Evolutionary conservation across 2,797 vertebrate genomes (phyloP).

Genomic region (Dendrocincla tyrannina): DNA sequence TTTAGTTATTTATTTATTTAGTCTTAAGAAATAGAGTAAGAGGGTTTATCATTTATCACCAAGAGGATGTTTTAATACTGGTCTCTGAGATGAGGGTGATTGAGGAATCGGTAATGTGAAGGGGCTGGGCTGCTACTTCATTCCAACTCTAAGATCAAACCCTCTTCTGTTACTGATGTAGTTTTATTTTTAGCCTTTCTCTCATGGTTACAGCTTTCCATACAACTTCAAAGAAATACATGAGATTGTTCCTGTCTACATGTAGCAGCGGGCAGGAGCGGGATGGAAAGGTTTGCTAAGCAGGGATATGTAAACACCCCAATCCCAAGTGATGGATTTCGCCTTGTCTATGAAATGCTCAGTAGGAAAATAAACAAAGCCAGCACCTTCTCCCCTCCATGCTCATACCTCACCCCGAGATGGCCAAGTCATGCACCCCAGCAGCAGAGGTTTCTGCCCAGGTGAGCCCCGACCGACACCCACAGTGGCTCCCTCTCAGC

Average conservation of each 20-base stretch:
- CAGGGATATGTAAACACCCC: neutral
- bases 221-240: constrained; percentile 3
- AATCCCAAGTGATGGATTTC: neutral
- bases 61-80: neutral
- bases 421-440: neutral
- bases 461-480: neutral
- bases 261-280: neutral
- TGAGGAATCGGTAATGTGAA: neutral
- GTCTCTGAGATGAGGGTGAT: constrained; percentile 34
- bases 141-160: neutral
- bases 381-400: neutral
- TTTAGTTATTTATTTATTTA: neutral
- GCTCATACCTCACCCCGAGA: neutral
- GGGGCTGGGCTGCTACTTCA: neutral
- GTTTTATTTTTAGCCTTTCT: constrained; percentile 31
- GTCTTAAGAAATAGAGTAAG: neutral
- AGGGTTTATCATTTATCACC: neutral
- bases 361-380: constrained; percentile 36
- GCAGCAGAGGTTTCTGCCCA: neutral
- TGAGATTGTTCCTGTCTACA: neutral
- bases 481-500: neutral
- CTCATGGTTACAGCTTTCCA: neutral
- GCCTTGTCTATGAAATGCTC: neutral
- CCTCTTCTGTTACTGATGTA: neutral
- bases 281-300: neutral